Base-by-base conservation (phyloP, 2,888 invertebrate genomes). In the Papilio elwesi region DNA sequence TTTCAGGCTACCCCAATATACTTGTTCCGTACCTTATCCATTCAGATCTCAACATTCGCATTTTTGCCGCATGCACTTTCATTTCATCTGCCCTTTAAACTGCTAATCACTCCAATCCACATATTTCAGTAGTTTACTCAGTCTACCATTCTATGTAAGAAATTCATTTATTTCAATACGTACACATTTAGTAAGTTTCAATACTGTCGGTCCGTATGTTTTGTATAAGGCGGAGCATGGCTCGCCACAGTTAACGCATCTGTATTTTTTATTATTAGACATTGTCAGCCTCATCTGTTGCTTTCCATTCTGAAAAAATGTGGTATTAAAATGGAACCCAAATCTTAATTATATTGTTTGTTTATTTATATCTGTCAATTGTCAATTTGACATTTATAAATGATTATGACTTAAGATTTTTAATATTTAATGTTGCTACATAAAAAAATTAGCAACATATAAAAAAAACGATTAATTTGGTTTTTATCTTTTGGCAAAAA, bases 141-240 rank as follows among this genome's bases (percentile, higher is more conserved):
- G 26, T 26, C 26, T 26, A 26, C 26, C 26, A 26, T 26, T 26
- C 26, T 26, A 26, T 26, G 11, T 13, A 55, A 67, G 6, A 47
- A 36, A 47, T 43, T 47, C 12, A 43, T 11, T 10, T 49, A 9
- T 48, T 48, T 49, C 9, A n/a, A 68, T 53, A 94, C 96, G 93
- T 95, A 97, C 97, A 90, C 97, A 97, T 90, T 96, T 95, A 2
- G 95, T 95, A 64, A 97, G 91, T 89, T 97, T 97, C 26, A 97
- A 87, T 57, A 96, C 96, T 8, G 95, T 95, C 9, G 96, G 95
- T 76, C 96, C 96, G 77, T 96, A 97, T 75, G 95, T 95, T 78
- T 95, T 96, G 80, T 94, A 96, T 0, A 97, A 90, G 76, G 95
- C 96, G 16, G 92, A 90, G 0, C 95, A 94, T 63, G 92, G 85